Percentiles rank a stretch among this genome's conserved stretches.
Conservation (phyloP, 2,888 invertebrate species). For the Taphrorychus bicolor region DNA sequence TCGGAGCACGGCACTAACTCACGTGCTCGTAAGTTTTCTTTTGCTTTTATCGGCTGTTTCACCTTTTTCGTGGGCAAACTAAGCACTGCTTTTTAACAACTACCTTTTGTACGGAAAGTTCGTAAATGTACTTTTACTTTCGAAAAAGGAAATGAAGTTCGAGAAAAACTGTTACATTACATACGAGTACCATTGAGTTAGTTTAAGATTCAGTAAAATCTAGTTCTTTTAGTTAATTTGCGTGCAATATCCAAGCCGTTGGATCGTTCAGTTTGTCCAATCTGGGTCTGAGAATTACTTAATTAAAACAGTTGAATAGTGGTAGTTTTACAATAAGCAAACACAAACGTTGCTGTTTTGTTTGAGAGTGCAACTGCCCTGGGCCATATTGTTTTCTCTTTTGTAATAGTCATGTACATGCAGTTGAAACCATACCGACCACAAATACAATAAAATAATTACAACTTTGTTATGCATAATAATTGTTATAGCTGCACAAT, state of each 20-base stretch:
- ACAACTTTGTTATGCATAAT: too few relatives aligned
- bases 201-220: background rate
- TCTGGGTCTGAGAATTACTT: background rate
- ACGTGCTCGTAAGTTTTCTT: slow-evolving; percentile 13
- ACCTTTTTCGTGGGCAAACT: slow-evolving; percentile 13
- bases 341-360: background rate
- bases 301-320: background rate
- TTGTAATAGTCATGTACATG: background rate
- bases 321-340: background rate
- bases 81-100: background rate
- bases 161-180: background rate
- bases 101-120: slow-evolving; percentile 2
- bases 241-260: background rate
- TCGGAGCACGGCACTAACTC: slow-evolving; percentile 20
- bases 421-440: background rate
- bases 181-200: background rate
- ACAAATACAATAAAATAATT: too few relatives aligned
- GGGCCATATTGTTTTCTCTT: background rate
- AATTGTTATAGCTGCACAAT: too few relatives aligned
- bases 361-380: background rate
- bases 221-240: too few relatives aligned
- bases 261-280: background rate
- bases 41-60: slow-evolving; percentile 24
- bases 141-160: too few relatives aligned
- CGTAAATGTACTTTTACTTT: slow-evolving; percentile 11